A percentile compares a stretch with the other conserved stretches of the same genome.
Conservation (phyloP, 2,113 vertebrate species). For the Cichladusa arquata region DNA sequence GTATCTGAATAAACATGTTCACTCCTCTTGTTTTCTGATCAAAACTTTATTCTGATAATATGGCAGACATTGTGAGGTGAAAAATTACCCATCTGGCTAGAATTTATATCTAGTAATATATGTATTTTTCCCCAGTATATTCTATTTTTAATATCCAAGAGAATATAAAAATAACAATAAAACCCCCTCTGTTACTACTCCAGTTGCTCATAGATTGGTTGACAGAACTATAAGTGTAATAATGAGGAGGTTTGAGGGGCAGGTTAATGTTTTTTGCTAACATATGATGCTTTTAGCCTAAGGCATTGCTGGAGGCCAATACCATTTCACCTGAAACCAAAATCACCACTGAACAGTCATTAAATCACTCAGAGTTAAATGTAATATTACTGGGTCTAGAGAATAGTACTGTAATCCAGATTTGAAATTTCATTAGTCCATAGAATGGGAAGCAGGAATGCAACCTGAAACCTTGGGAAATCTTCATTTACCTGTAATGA, state of each 20-base stretch:
- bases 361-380: conserved; percentile 64
- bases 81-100: conserved; percentile 30
- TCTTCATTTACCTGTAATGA: conserved; percentile 19
- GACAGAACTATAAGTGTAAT: conserved; percentile 70
- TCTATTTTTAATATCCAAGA: conserved; percentile 45
- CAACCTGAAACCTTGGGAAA: not conserved
- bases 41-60: conserved; percentile 18
- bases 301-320: conserved; percentile 74
- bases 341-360: conserved; percentile 61
- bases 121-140: conserved; percentile 5
- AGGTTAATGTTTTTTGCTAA: conserved; percentile 64
- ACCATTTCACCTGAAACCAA: conserved; percentile 53
- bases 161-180: conserved; percentile 57
- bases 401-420: conserved; percentile 35
- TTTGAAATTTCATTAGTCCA: not conserved
- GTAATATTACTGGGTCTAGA: conserved; percentile 52
- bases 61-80: not conserved
- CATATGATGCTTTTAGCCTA: conserved; percentile 66
- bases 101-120: conserved; percentile 39
- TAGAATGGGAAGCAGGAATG: not conserved
- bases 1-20: not conserved
- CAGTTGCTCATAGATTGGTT: conserved; percentile 19
- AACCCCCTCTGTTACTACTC: not conserved
- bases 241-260: conserved; percentile 65
- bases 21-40: not conserved